Conservation (phyloP, 2,888 invertebrate species). For the Leptopterna dolabrata region DNA sequence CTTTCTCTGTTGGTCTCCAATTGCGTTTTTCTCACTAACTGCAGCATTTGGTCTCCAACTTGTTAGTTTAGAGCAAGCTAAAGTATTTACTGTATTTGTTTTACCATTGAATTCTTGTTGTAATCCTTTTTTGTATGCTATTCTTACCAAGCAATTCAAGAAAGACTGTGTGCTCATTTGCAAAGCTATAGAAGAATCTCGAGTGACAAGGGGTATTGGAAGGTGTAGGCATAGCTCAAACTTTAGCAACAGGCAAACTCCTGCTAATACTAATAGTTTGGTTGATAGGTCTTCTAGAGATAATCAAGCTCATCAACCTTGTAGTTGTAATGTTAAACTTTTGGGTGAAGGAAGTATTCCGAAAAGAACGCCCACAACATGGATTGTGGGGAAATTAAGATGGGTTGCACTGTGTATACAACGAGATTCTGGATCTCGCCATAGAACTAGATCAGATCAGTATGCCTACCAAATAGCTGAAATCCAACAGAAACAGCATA, state of each 20-base stretch:
- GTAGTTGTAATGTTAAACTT: conserved; percentile 72
- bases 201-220: conserved; percentile 88
- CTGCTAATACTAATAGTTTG: conserved; percentile 86
- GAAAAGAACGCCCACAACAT: conserved; percentile 65
- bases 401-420: conserved; percentile 70
- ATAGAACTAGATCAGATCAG: conserved; percentile 70
- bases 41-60: conserved; percentile 92
- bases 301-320: conserved; percentile 70
- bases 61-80: conserved; percentile 94
- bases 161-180: conserved; percentile 96
- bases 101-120: conserved; percentile 96
- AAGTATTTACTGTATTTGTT: conserved; percentile 94
- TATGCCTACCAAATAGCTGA: conserved; percentile 82
- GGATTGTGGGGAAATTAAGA: conserved; percentile 68
- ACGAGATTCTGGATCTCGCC: conserved; percentile 68
- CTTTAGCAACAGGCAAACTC: conserved; percentile 88
- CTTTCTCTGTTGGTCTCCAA: conserved; percentile 97
- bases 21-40: conserved; percentile 93
- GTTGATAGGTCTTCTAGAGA: conserved; percentile 83
- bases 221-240: conserved; percentile 87
- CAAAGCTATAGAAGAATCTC: conserved; percentile 94
- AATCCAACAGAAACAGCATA: conserved; percentile 80
- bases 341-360: conserved; percentile 65
- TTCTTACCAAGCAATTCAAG: conserved; percentile 97
- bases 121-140: conserved; percentile 97